Evolutionary conservation across 1,140 invertebrate species (phyloP).

Genomic region (Bactericera cockerelli): DNA sequence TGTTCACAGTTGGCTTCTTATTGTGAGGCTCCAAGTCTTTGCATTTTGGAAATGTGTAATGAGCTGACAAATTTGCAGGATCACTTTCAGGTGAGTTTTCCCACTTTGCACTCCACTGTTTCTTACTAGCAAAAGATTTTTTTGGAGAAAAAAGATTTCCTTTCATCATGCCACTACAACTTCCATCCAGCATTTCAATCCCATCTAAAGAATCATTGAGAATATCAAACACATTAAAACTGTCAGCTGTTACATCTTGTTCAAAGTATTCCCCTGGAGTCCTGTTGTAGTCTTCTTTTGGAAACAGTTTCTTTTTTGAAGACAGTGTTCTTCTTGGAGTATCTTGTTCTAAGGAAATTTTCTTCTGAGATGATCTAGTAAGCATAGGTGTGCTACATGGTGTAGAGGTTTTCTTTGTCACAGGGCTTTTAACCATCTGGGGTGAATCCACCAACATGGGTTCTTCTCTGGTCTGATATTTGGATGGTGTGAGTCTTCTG

Average conservation of each 20-base stretch:
- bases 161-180: background rate
- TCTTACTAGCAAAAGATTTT: too few relatives aligned
- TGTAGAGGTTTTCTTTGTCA: background rate
- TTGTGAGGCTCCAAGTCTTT: too few relatives aligned
- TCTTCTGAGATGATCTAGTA: background rate
- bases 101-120: too few relatives aligned
- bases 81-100: too few relatives aligned
- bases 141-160: too few relatives aligned
- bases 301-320: background rate
- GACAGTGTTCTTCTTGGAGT: background rate
- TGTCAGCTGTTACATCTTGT: background rate
- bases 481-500: too few relatives aligned
- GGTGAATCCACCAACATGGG: conserved; percentile 3
- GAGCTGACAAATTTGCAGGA: too few relatives aligned
- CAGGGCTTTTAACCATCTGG: background rate
- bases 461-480: background rate
- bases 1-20: background rate
- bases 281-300: background rate
- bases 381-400: background rate
- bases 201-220: conserved; percentile 1
- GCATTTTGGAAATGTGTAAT: too few relatives aligned
- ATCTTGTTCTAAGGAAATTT: background rate
- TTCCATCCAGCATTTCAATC: background rate
- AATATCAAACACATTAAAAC: conserved; percentile 1
- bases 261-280: background rate